phyloP scores from a whole-genome alignment of 2,888 invertebrate species.

The Torymus tubicola region DNA sequence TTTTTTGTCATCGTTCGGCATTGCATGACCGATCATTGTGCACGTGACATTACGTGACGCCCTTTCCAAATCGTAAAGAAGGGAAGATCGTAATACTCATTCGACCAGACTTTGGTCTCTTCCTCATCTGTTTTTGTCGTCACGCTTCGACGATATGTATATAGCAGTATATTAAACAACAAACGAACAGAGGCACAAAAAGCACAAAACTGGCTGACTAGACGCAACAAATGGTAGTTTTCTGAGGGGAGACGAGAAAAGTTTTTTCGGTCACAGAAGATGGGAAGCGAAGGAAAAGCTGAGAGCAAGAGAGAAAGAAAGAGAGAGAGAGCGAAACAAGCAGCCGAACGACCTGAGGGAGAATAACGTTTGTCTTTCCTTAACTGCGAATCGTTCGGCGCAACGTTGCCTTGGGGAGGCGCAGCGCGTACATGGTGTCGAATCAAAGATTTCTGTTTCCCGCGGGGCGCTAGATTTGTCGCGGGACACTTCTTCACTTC shows the following conservation, averaged over 20 bases:
- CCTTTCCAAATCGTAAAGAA: background rate
- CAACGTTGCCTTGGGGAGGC: background rate
- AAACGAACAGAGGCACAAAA: background rate
- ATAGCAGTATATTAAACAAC: slow-evolving; percentile 6
- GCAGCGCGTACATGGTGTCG: background rate
- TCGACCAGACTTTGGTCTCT: background rate
- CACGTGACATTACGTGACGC: background rate
- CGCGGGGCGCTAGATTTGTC: slow-evolving; percentile 11
- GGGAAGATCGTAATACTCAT: background rate
- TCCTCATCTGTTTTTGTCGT: background rate
- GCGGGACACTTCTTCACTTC: background rate
- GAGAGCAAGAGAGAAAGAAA: no score
- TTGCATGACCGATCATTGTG: no score
- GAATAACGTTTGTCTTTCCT: slow-evolving; percentile 14
- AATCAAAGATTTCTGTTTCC: slow-evolving; percentile 1
- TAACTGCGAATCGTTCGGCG: background rate
- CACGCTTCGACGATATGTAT: background rate
- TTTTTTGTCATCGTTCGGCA: no score
- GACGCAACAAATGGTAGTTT: slow-evolving; percentile 14
- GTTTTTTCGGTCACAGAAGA: no score
- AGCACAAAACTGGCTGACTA: slow-evolving; percentile 9
- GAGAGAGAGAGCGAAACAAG: no score
- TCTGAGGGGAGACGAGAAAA: background rate
- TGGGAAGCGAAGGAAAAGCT: background rate
- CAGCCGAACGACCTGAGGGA: slow-evolving; percentile 3